A percentile compares a stretch with the other conserved stretches of the same genome.
Conservation (phyloP, 2,113 vertebrate species). For the Hemiprocne comata region DNA sequence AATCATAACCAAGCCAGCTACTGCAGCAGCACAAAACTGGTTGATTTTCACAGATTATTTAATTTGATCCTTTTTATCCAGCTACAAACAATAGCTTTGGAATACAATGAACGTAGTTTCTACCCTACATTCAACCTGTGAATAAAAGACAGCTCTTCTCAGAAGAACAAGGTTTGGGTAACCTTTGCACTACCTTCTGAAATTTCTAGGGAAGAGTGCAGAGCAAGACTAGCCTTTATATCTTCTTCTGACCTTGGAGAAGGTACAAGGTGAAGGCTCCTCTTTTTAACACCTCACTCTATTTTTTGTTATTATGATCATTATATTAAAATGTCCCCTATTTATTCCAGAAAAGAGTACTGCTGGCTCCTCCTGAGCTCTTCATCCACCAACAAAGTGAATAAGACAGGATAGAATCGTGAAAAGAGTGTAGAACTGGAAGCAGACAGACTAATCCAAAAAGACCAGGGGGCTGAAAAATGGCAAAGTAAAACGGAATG, state of each 20-base stretch:
- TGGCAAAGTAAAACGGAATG: background rate
- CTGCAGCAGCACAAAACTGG: background rate
- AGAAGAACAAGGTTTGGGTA: background rate
- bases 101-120: background rate
- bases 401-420: background rate
- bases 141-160: background rate
- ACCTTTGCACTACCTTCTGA: background rate
- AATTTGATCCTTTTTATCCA: background rate
- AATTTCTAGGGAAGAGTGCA: background rate
- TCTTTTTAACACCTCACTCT: background rate
- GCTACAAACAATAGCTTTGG: background rate
- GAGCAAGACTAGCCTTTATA: background rate
- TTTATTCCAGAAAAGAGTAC: background rate
- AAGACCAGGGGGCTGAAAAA: background rate
- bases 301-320: background rate
- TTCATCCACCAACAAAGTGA: background rate
- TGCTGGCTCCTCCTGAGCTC: background rate
- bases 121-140: background rate
- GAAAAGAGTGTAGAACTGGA: background rate
- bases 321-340: background rate
- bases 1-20: background rate
- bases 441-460: background rate
- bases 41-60: background rate
- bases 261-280: background rate
- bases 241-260: background rate